phyloP scores from a whole-genome alignment of 2,888 invertebrate genomes.

The Nephrotoma guestfalica region DNA sequence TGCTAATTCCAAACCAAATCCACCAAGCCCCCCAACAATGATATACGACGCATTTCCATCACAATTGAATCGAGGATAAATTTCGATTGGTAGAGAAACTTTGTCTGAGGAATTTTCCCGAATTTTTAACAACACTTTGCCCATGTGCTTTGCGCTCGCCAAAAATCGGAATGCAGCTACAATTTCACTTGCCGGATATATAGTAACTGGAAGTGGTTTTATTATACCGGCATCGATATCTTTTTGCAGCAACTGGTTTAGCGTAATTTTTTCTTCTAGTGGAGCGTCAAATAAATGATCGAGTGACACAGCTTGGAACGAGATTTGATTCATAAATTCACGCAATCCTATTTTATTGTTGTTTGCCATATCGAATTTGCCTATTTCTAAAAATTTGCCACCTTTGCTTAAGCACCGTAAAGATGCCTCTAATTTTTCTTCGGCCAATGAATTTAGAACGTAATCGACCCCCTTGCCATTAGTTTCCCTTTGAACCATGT shows the following conservation, averaged over 20 bases:
- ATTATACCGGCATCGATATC: background rate
- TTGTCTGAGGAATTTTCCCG: conserved; percentile 19
- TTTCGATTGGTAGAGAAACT: conserved; percentile 22
- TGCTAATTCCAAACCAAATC: conserved; percentile 78
- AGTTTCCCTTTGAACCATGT: conserved; percentile 64
- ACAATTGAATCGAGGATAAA: conserved; percentile 23
- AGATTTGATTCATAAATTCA: conserved; percentile 51
- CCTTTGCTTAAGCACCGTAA: conserved; percentile 41
- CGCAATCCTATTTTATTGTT: conserved; percentile 49
- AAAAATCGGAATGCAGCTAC: conserved; percentile 57
- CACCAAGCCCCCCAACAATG: conserved; percentile 72
- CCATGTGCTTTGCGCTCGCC: conserved; percentile 64
- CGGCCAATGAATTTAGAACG: conserved; percentile 81
- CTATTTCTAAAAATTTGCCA: conserved; percentile 71
- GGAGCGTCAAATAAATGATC: conserved; percentile 47
- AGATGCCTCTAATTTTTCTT: conserved; percentile 72
- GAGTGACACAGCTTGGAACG: conserved; percentile 64
- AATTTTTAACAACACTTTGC: conserved; percentile 43
- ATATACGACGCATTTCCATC: conserved; percentile 34
- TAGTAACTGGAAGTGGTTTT: conserved; percentile 45
- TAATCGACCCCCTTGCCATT: conserved; percentile 80
- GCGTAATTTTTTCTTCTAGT: conserved; percentile 23
- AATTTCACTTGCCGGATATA: conserved; percentile 48
- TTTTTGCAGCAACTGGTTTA: background rate
- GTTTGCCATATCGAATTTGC: conserved; percentile 63